Percentiles rank a stretch among this genome's conserved stretches.
These are phyloP conservation scores for Gambusia affinis DNA, from an alignment of 2,113 vertebrate genomes.

Conservation along the genomic window DNA sequence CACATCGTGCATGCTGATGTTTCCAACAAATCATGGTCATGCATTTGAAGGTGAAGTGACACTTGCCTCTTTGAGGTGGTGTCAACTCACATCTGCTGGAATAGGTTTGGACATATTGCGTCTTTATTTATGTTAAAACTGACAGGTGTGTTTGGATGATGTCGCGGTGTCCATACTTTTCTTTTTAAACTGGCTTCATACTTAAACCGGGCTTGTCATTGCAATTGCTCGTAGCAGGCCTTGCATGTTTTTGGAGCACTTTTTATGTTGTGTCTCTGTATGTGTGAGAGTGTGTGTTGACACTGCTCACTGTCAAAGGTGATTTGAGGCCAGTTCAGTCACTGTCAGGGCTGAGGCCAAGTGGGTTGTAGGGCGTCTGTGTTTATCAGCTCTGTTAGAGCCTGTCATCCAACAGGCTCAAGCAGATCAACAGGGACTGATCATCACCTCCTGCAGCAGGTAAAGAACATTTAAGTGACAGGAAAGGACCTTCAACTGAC, in stretches of 20 bases:
- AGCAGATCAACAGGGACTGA: constrained; percentile 63
- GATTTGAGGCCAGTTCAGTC: constrained; percentile 81
- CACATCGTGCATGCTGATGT: constrained; percentile 23
- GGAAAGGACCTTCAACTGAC: constrained; percentile 56
- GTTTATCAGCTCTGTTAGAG: constrained; percentile 80
- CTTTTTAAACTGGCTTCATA: constrained; percentile 21
- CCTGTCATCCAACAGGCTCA: constrained; percentile 73
- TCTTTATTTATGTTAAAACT: constrained; percentile 1
- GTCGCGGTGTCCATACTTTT: constrained; percentile 7
- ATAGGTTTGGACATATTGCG: constrained; percentile 43
- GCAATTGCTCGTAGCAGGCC: neutral
- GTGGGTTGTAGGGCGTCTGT: constrained; percentile 67
- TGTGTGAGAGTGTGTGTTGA: constrained; percentile 61
- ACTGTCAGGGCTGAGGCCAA: constrained; percentile 77
- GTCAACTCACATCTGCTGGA: constrained; percentile 51
- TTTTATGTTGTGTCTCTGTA: constrained; percentile 17
- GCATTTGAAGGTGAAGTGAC: constrained; percentile 70
- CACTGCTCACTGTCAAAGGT: constrained; percentile 76
- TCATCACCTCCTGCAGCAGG: constrained; percentile 70
- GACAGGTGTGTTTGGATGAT: constrained; percentile 26
- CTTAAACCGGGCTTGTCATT: constrained; percentile 9
- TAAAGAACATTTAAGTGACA: constrained; percentile 75
- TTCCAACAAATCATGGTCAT: constrained; percentile 39
- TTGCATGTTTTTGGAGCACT: constrained; percentile 32
- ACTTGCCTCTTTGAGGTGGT: constrained; percentile 54